These are phyloP conservation scores for Hexactinellida sp. DNA, from an alignment of 37 sponge, comb jelly and placozoan genomes.

Conservation along the genomic window DNA sequence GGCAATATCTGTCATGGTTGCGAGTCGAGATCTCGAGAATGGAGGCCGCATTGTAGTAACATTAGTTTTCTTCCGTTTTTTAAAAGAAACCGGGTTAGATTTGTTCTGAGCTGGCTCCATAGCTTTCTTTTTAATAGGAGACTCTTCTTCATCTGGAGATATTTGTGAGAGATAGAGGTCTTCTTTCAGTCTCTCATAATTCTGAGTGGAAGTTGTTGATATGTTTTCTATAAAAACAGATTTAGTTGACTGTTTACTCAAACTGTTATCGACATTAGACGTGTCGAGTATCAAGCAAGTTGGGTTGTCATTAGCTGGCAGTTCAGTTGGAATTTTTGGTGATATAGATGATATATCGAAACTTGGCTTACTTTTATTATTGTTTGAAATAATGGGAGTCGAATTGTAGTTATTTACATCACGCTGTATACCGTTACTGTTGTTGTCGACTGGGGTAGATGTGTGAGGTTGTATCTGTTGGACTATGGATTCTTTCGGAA, in stretches of 20 bases:
- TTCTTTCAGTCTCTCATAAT: background rate
- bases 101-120: background rate
- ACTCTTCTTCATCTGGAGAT: background rate
- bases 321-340: background rate
- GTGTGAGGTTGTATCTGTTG: too few relatives aligned
- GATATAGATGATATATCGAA: background rate
- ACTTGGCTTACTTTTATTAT: too few relatives aligned
- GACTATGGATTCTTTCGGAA: background rate
- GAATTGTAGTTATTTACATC: background rate
- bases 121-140: background rate
- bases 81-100: background rate
- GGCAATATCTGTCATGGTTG: background rate
- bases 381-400: too few relatives aligned
- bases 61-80: background rate
- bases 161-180: background rate
- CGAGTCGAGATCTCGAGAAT: background rate
- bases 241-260: background rate
- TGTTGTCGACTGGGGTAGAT: background rate
- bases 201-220: background rate
- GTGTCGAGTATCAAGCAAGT: background rate
- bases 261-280: background rate
- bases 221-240: background rate
- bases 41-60: conserved; percentile 15
- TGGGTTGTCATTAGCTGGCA: background rate
- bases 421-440: too few relatives aligned